phyloP scores from a whole-genome alignment of 2,888 invertebrate species.

The Ischnura elegans region DNA sequence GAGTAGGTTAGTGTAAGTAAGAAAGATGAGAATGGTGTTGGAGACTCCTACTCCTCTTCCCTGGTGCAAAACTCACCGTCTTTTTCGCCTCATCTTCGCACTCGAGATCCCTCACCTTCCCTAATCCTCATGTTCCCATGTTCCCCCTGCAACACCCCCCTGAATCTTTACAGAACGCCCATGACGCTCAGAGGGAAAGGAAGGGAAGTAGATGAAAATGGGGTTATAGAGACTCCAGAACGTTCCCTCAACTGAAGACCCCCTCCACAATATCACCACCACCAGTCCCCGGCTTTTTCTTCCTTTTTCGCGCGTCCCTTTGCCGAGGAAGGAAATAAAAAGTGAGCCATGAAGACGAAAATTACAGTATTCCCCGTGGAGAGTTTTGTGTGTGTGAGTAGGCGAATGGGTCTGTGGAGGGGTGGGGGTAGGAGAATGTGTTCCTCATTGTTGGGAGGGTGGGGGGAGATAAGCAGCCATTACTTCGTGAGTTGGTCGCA shows the following conservation, averaged over 20 bases:
- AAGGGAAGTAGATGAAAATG: too few species aligned
- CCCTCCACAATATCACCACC: too few species aligned
- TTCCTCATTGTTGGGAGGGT: not conserved
- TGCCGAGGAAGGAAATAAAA: conserved; percentile 60
- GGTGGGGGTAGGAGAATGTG: not conserved
- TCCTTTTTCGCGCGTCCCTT: conserved; percentile 31
- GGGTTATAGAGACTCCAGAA: too few species aligned
- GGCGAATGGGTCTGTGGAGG: not conserved
- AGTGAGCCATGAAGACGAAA: conserved; percentile 51
- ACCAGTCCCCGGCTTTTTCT: not conserved
- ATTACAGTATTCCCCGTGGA: conserved; percentile 60
- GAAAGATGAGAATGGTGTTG: too few species aligned
- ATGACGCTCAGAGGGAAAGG: not conserved
- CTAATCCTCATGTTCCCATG: not conserved
- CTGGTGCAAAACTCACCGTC: not conserved
- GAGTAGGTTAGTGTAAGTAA: too few species aligned
- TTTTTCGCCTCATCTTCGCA: not conserved
- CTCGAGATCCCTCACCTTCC: not conserved
- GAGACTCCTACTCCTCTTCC: not conserved
- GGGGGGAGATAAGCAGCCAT: conserved; percentile 57
- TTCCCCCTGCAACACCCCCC: not conserved
- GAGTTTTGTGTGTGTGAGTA: not conserved
- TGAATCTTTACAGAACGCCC: not conserved
- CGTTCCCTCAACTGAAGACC: too few species aligned
- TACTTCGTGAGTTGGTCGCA: not conserved